Conservation (phyloP, 2,113 vertebrate species). For the Capreolus pygargus region DNA sequence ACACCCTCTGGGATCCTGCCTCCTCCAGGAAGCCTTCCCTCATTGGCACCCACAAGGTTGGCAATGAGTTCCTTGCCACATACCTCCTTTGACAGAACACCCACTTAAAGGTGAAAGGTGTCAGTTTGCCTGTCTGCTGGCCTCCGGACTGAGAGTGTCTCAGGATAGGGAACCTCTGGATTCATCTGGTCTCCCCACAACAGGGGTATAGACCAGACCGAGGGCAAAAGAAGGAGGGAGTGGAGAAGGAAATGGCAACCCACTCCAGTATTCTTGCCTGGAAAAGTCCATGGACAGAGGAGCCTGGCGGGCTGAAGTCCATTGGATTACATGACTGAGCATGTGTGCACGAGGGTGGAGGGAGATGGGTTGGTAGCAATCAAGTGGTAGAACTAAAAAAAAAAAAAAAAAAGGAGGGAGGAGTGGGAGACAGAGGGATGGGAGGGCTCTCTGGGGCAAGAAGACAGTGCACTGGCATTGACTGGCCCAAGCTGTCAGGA, state of each 20-base stretch:
- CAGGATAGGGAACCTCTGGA: not conserved
- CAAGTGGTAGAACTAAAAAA: too few species aligned
- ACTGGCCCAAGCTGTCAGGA: not conserved
- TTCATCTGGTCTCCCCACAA: not conserved
- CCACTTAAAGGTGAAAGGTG: not conserved
- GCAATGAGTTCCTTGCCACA: not conserved
- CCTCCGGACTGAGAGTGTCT: not conserved
- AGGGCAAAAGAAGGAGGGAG: not conserved
- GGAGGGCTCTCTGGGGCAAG: not conserved
- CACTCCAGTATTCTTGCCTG: too few species aligned
- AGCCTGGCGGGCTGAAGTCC: too few species aligned
- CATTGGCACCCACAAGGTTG: not conserved
- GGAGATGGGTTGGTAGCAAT: too few species aligned
- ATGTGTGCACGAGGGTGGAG: too few species aligned
- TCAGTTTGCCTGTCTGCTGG: not conserved
- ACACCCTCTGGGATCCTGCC: not conserved
- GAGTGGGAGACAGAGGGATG: not conserved
- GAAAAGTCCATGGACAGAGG: too few species aligned
- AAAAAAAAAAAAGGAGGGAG: too few species aligned
- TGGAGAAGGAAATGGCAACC: too few species aligned
- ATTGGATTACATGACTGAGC: too few species aligned
- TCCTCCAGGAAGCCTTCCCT: not conserved
- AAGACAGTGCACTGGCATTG: not conserved
- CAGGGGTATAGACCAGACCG: too few species aligned
- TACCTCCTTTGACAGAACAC: not conserved